These are phyloP conservation scores for Pristionchus exspectatus DNA, from an alignment of 2,888 invertebrate genomes.

Conservation along the genomic window DNA sequence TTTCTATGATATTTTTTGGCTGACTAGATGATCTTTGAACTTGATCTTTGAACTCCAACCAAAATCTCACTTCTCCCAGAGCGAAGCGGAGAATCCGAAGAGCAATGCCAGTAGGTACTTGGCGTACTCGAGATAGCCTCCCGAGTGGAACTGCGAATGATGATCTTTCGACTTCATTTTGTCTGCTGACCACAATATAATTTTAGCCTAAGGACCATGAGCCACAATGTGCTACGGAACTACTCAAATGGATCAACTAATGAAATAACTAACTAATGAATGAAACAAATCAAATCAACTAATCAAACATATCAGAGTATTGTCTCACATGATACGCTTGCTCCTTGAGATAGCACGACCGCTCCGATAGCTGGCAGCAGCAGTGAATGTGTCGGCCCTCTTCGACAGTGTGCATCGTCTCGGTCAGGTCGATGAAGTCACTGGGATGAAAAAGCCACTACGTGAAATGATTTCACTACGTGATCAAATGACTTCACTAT, in stretches of 20 bases:
- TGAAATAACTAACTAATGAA: too few relatives aligned
- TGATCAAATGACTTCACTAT: too few relatives aligned
- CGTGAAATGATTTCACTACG: not conserved
- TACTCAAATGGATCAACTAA: too few relatives aligned
- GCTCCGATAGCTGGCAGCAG: not conserved
- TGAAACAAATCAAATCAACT: too few relatives aligned
- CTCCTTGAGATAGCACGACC: not conserved
- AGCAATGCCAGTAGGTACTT: not conserved
- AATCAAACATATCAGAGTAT: too few relatives aligned
- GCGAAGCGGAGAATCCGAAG: not conserved
- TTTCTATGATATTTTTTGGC: too few relatives aligned
- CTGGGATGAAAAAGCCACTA: too few relatives aligned
- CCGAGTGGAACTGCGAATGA: not conserved
- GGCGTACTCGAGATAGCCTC: not conserved
- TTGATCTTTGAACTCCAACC: not conserved
- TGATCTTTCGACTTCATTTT: not conserved
- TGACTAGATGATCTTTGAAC: too few relatives aligned
- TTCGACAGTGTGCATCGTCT: not conserved
- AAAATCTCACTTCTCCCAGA: not conserved
- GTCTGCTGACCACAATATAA: not conserved
- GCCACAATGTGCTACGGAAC: too few relatives aligned
- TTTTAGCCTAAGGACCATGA: too few relatives aligned
- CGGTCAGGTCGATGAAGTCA: not conserved
- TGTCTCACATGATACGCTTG: not conserved
- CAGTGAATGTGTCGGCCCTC: conserved; percentile 10